Conservation (phyloP, 1,140 invertebrate genomes). For the Bombus confusus region DNA sequence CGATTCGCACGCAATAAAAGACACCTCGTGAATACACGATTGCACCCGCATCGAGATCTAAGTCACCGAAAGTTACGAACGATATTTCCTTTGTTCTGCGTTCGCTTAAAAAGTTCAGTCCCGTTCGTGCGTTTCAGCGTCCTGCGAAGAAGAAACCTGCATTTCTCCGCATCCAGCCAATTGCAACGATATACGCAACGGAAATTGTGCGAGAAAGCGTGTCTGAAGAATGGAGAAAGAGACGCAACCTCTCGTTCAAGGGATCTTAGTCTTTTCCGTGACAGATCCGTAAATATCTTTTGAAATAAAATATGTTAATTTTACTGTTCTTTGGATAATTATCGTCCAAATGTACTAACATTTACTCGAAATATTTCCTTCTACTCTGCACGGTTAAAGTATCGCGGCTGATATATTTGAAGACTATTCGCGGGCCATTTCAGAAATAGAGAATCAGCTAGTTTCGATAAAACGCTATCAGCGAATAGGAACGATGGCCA, state of each 20-base stretch:
- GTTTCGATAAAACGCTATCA: not conserved
- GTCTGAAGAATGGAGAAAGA: not conserved
- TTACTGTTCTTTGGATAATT: too few species aligned
- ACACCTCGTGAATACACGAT: conserved; percentile 1
- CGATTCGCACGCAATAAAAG: conserved; percentile 5
- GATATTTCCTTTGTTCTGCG: conserved; percentile 1
- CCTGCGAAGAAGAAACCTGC: not conserved
- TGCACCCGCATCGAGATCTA: conserved; percentile 5
- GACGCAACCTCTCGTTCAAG: not conserved
- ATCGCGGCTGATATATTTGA: too few species aligned
- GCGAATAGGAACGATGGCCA: not conserved
- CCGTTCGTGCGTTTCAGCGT: not conserved
- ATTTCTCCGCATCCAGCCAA: not conserved
- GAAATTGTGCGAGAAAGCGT: not conserved
- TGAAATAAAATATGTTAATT: too few species aligned
- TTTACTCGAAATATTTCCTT: too few species aligned
- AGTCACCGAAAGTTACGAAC: not conserved
- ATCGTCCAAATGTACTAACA: too few species aligned
- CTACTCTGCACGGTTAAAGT: too few species aligned
- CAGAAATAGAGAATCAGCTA: too few species aligned
- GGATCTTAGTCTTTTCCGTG: not conserved
- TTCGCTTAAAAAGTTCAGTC: not conserved
- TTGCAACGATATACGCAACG: not conserved
- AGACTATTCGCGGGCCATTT: too few species aligned
- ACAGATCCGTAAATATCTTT: not conserved